These are phyloP conservation scores for Callinectes sapidus DNA, from an alignment of 2,888 invertebrate genomes.

Conservation along the genomic window DNA sequence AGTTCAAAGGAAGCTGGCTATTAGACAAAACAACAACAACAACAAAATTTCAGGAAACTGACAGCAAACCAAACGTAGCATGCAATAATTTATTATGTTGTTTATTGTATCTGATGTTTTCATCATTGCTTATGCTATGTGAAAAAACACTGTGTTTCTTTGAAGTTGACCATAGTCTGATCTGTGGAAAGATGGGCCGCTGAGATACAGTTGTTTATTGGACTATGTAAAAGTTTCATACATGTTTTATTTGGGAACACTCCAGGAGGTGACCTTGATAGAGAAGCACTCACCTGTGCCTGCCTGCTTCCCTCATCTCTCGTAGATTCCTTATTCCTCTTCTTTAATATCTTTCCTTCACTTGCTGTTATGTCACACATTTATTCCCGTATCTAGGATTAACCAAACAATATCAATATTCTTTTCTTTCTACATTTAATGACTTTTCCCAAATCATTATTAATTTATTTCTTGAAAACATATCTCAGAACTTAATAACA, in stretches of 20 bases:
- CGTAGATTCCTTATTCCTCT: neutral
- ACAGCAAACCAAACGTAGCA: neutral
- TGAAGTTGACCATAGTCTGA: neutral
- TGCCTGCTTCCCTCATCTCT: neutral
- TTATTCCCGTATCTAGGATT: neutral
- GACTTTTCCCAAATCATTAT: neutral
- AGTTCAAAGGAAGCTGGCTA: neutral
- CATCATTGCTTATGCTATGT: neutral
- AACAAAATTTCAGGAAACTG: neutral
- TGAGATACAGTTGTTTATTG: neutral
- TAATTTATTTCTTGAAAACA: neutral
- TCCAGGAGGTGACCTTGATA: neutral
- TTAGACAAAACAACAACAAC: neutral
- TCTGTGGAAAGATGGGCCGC: neutral
- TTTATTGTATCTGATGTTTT: neutral
- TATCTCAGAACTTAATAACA: neutral
- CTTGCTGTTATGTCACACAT: neutral
- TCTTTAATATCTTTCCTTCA: neutral
- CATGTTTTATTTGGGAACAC: neutral
- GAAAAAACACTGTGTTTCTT: neutral
- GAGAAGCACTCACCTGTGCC: neutral
- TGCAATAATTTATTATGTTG: neutral
- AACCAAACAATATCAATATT: neutral
- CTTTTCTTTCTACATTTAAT: neutral
- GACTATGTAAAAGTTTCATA: neutral